Evolutionary conservation across 2,113 vertebrate species (phyloP), one percentile per base, ranked within the genome.

Genomic region (Nannobrachium achirus): DNA sequence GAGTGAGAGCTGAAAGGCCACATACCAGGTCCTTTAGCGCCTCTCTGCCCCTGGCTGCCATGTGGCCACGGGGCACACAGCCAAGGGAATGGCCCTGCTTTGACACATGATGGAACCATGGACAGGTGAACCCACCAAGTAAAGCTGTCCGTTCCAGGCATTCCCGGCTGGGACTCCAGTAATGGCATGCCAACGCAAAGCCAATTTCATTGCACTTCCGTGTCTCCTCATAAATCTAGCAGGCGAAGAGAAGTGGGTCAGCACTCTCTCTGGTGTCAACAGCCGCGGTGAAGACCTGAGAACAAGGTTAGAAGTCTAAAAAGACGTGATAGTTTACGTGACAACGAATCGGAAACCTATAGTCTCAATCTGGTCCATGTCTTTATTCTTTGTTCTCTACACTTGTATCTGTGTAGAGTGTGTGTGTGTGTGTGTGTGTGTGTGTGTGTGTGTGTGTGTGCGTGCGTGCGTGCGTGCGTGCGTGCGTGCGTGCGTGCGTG

Each of bases 91-190:
- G 18, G 25, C 69, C 51, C 42, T 4, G 58, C n/a, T 42, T 13
- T 76, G 82, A 86, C 73, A 83, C 63, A 70, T 68, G 79, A 82
- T 79, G 44, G 72, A 82, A 70, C 25, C 40, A 25, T 71, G 73
- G 77, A 86, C 87, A 91, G 89, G 78, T 88, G 85, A 88, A 76
- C 66, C n/a, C n/a, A n/a, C n/a, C 72, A 63, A 75, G 53, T 0
- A 50, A 70, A 66, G 51, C 20, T 8, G 52, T 50, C 40, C 68
- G 55, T 75, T 79, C 72, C 44, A 56, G 0, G 19, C 71, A 76
- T 88, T 83, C 70, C 75, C 55, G 6, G 38, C 56, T 7, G 59
- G 51, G 41, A 69, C 71, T 52, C 10, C 6, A 64, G 56, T 61
- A 66, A 61, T 33, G 19, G 45, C 78, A 61, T 50, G 67, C 65